Conservation (phyloP, 2,888 invertebrate species). For the Agonum fuliginosum region DNA sequence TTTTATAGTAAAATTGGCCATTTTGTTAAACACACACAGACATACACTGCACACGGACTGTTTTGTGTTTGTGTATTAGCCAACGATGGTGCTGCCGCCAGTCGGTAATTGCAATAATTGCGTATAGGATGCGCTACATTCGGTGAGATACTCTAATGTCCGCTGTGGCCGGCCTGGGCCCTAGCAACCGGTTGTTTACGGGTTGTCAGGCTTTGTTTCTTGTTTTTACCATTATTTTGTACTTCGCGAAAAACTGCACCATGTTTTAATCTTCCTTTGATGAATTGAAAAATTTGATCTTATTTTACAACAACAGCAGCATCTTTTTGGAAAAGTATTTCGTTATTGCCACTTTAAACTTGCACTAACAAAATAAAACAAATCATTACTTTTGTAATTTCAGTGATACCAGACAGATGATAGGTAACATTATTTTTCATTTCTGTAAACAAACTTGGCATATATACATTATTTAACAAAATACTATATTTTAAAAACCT, state of each 20-base stretch:
- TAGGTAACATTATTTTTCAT: no score
- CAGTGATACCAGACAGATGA: no score
- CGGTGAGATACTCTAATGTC: conserved; percentile 43
- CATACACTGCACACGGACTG: conserved; percentile 58
- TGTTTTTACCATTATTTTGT: conserved; percentile 3
- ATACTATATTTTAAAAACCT: no score
- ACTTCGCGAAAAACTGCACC: neutral
- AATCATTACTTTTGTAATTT: no score
- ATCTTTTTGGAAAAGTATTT: no score
- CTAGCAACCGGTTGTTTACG: conserved; percentile 27
- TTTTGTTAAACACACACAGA: conserved; percentile 58
- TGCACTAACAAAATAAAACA: no score
- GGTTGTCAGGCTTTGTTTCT: conserved; percentile 16
- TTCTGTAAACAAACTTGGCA: no score
- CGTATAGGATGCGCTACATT: conserved; percentile 50
- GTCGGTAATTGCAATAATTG: conserved; percentile 58
- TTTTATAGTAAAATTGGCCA: conserved; percentile 60
- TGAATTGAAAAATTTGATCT: neutral
- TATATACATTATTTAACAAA: no score
- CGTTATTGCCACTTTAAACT: no score
- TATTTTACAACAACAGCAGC: neutral
- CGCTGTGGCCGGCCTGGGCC: neutral
- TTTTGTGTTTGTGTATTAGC: conserved; percentile 11
- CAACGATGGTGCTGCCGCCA: conserved; percentile 23
- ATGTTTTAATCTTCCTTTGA: neutral